Evolutionary conservation across 2,888 invertebrate species (phyloP), one percentile per base, ranked within the genome.

Genomic region (Agonopterix subpropinquella): DNA sequence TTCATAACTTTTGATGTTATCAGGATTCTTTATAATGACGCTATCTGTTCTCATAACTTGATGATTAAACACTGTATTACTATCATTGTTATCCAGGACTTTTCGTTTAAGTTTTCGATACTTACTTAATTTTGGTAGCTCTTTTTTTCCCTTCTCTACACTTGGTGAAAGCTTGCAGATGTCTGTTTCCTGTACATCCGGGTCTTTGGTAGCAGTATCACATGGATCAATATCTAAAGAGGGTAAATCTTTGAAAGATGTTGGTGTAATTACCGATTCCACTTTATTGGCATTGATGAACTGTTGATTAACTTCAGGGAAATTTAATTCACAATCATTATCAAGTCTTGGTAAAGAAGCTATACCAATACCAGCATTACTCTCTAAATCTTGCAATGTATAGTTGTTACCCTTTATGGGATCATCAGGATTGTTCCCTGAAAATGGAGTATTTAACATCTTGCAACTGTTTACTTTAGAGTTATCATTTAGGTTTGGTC

Each of bases 231-330:
- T 50, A 49, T 70, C 68, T 50, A 76, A 53, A 4, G 62, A 44
- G 13, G 73, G 66, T 48, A 76, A 64, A 58, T 77, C 73, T 53
- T 64, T 61, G 8, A 13, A 42, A 11, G 56, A 36, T 36, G 61
- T 47, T 36, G 65, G 50, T 50, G 56, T 52, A 45, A 63, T 54
- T 8, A 64, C 61, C 37, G 71, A 55, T 36, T 79, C 82, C 46
- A 61, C 67, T 72, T 82, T 85, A 64, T 86, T 87, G 43, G 82
- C 87, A 71, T 86, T 80, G 43, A 88, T 84, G 58, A 88, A 88
- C 58, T 88, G 88, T 68, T 88, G 87, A 58, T 88, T 88, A 9
- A 88, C 86, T 79, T 88, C 88, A 43, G 87, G 81, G 57, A 88
- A 87, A 62, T 75, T 84, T 45, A 88, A 72, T 62, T 88, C 88